Conservation (phyloP, 1,140 invertebrate genomes). For the Diorhabda sublineata region DNA sequence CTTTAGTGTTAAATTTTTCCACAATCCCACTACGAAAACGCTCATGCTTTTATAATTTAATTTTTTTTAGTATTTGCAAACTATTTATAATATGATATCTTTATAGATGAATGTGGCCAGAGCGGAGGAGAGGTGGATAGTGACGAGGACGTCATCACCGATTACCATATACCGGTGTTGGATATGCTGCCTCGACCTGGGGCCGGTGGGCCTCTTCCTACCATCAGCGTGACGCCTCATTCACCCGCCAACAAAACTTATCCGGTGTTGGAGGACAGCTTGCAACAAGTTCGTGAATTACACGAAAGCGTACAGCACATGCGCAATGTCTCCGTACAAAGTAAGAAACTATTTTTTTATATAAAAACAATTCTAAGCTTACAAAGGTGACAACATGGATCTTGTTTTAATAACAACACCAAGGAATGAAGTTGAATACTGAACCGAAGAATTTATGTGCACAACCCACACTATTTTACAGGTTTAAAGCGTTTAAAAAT, state of each 20-base stretch:
- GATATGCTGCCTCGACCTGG: conserved; percentile 43
- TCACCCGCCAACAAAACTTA: conserved; percentile 65
- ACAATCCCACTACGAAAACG: too few species aligned
- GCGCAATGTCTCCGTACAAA: conserved; percentile 57
- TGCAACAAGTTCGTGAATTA: conserved; percentile 70
- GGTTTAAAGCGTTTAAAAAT: too few species aligned
- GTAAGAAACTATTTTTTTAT: conserved; percentile 23
- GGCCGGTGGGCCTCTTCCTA: conserved; percentile 57
- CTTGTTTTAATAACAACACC: too few species aligned
- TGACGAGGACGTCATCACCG: conserved; percentile 66
- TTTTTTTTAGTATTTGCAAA: not conserved
- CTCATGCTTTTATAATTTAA: conserved; percentile 5
- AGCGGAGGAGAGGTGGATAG: conserved; percentile 59
- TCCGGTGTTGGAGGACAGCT: conserved; percentile 67
- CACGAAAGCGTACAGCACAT: conserved; percentile 73
- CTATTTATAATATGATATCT: not conserved
- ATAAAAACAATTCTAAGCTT: too few species aligned
- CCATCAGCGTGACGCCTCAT: conserved; percentile 81
- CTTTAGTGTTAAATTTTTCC: not conserved
- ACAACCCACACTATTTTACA: too few species aligned
- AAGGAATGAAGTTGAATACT: too few species aligned
- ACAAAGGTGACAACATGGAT: too few species aligned
- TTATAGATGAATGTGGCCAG: conserved; percentile 55
- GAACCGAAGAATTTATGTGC: too few species aligned
- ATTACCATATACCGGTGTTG: conserved; percentile 48